These are phyloP conservation scores for Protaetia brevitarsis DNA, from an alignment of 1,140 invertebrate genomes.

Conservation along the genomic window DNA sequence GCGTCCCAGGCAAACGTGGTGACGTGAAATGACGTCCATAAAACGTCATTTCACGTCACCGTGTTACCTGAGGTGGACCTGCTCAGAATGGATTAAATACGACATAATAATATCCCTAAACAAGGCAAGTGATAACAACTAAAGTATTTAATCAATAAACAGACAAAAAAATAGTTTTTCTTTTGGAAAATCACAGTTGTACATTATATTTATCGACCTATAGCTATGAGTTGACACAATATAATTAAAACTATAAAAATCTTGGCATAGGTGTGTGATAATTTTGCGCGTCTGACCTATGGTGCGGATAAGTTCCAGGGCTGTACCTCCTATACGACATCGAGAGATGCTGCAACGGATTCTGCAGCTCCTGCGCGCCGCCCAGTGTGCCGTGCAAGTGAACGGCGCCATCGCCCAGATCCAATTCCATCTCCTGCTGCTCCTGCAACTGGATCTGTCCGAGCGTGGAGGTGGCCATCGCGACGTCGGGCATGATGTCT, in stretches of 20 bases:
- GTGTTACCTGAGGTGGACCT: too few relatives aligned
- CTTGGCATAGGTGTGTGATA: constrained; percentile 35
- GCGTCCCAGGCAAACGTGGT: too few relatives aligned
- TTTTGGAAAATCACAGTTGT: constrained; percentile 30
- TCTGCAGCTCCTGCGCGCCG: constrained; percentile 26
- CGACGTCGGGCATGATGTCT: constrained; percentile 83
- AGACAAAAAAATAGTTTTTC: constrained; percentile 17
- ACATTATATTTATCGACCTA: constrained; percentile 26
- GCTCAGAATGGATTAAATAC: background rate
- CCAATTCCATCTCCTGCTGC: constrained; percentile 62
- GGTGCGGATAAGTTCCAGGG: constrained; percentile 39
- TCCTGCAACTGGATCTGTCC: constrained; percentile 68
- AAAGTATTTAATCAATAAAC: constrained; percentile 12
- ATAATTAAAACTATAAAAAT: constrained; percentile 36
- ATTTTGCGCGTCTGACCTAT: constrained; percentile 40
- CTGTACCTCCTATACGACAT: constrained; percentile 38
- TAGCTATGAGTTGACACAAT: constrained; percentile 25
- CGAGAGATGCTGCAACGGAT: constrained; percentile 33
- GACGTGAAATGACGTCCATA: too few relatives aligned
- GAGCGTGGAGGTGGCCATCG: constrained; percentile 78
- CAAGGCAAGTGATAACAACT: constrained; percentile 15
- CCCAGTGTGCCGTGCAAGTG: constrained; percentile 47
- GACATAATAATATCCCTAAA: background rate
- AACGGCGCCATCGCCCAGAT: constrained; percentile 72
- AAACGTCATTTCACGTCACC: too few relatives aligned